Evolutionary conservation across 2,888 invertebrate species (phyloP).

Genomic region (Cephus pulcher): DNA sequence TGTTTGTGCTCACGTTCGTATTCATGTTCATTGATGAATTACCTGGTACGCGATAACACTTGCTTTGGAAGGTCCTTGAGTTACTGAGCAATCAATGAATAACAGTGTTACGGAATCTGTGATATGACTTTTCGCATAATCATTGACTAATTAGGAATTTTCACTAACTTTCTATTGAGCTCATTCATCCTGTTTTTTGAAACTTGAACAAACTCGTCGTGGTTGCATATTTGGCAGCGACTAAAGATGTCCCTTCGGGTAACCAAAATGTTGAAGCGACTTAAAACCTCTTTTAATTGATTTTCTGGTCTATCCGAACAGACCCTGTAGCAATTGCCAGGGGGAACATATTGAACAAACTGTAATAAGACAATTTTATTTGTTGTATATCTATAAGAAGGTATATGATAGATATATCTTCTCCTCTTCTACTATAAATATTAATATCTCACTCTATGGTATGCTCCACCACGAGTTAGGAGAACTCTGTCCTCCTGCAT

Average conservation of each 20-base stretch:
- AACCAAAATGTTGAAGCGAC: conserved; percentile 75
- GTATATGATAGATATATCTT: background rate
- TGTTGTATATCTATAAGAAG: background rate
- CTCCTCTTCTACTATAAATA: background rate
- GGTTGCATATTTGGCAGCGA: conserved; percentile 75
- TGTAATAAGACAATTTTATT: conserved; percentile 34
- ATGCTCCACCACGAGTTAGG: conserved; percentile 69
- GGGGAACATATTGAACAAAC: conserved; percentile 68
- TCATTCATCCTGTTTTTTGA: conserved; percentile 63
- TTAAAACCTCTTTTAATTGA: conserved; percentile 76
- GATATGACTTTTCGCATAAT: background rate
- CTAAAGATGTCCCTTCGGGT: conserved; percentile 76
- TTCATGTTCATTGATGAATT: background rate
- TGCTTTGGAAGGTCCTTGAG: conserved; percentile 10
- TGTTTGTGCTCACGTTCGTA: background rate
- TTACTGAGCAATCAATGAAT: conserved; percentile 11
- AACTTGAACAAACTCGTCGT: conserved; percentile 66
- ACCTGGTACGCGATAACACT: conserved; percentile 9
- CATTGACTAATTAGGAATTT: background rate
- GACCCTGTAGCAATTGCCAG: conserved; percentile 73
- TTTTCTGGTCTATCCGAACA: conserved; percentile 69
- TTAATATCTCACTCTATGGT: conserved; percentile 60
- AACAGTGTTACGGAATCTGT: background rate
- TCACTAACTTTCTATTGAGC: conserved; percentile 44
- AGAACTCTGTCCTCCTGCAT: conserved; percentile 69